Conservation (phyloP, 2,888 invertebrate species). For the Papilio gigon region DNA sequence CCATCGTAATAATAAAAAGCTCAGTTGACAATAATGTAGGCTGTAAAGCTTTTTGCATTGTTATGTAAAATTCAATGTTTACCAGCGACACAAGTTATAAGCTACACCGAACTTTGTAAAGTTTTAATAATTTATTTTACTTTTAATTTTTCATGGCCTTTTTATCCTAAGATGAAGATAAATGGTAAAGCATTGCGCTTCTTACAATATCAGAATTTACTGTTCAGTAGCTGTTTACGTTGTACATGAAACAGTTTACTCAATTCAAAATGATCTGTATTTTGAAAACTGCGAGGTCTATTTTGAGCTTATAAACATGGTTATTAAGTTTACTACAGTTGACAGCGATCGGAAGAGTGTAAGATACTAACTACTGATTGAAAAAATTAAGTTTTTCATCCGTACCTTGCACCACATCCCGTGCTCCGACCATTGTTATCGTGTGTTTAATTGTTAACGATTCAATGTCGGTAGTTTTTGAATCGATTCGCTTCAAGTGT, state of each 20-base stretch:
- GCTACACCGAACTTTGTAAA: neutral
- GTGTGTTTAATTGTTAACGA: constrained; percentile 77
- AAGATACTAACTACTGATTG: too few species aligned
- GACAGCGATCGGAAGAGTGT: too few species aligned
- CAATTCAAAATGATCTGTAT: neutral
- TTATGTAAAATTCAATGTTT: constrained; percentile 61
- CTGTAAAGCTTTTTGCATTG: constrained; percentile 59
- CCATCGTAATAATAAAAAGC: constrained; percentile 60
- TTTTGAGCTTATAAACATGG: too few species aligned
- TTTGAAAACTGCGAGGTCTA: too few species aligned
- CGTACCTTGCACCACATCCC: constrained; percentile 48
- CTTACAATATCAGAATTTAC: too few species aligned
- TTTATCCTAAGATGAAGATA: too few species aligned
- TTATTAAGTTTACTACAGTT: neutral
- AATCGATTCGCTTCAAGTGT: constrained; percentile 74
- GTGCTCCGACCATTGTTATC: constrained; percentile 66
- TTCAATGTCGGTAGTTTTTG: constrained; percentile 74
- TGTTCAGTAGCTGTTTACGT: too few species aligned
- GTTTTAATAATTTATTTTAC: neutral
- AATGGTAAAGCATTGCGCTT: too few species aligned
- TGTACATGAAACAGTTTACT: neutral
- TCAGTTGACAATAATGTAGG: constrained; percentile 62
- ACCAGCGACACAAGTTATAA: constrained; percentile 49
- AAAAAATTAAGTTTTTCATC: constrained; percentile 31
- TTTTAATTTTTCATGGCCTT: too few species aligned